Base-by-base conservation (phyloP, 2,797 vertebrate species). In the Typhlichthys subterraneus region DNA sequence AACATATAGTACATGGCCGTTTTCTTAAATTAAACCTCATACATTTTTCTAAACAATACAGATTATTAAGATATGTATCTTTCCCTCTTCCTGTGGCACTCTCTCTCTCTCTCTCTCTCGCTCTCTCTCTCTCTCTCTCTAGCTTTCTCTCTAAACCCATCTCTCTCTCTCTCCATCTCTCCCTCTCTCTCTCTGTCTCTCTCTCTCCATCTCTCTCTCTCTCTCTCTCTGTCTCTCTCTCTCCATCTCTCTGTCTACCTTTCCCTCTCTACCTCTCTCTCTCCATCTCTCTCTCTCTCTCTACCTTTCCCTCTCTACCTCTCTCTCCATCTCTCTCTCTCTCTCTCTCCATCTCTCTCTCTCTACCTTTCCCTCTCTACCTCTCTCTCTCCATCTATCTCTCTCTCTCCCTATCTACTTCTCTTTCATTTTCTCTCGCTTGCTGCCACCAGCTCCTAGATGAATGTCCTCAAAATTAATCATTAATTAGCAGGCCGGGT, bases 391-490 rank as follows among this genome's bases (percentile, higher is more conserved):
- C 58, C 70, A 63, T 69, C 69, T 65, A 57, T 55, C 49, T 53
- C 55, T 57, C 53, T 63, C 29, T 57, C 47, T 55, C 45, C 50
- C 55, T 51, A 11, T 45, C 13, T 13, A 2, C 70, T 45, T 67
- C 67, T 55, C 60, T 59, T 45, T 69, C 38, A 38, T 45, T 47
- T 63, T 68, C 79, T 82, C 69, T 80, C 69, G 61, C 50, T 52
- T 19, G 10, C 52, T 57, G 75, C 84, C 77, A 85, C 83, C 80
- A 87, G 82, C 86, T 87, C 72, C 82, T 61, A 84, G 89, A 92
- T 91, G 89, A 90, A 92, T 90, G 87, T 88, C 85, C 86, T 63
- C 70, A 86, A 90, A 90, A 93, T 89, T 86, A 91, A 90, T 91
- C 88, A 89, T 91, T 92, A 92, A 93, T 93, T 93, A 92, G 88